phyloP scores from a whole-genome alignment of 2,113 vertebrate genomes.

The cat (Felis catus) region F.catus_Fca126_mat1.0 CM031414.1:7804501-7805000 shows the following conservation, averaged over 20 bases:
- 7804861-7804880: neutral
- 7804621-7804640: neutral
- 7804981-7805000: neutral
- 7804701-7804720: neutral
- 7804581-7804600: neutral
- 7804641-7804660: neutral
- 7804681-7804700: neutral
- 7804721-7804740: neutral
- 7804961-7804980: fast-evolving
- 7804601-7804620: neutral
- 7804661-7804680: neutral
- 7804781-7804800: neutral
- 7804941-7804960: fast-evolving
- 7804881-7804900: no score
- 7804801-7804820: neutral
- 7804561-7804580: neutral
- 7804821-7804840: neutral
- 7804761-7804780: neutral
- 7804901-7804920: fast-evolving
- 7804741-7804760: neutral
- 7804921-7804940: fast-evolving
- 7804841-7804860: no score
- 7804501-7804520: neutral
- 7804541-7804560: neutral
- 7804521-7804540: neutral